Evolutionary conservation across 2,888 invertebrate species (phyloP).

Genomic region (Dolichomitus sp.): DNA sequence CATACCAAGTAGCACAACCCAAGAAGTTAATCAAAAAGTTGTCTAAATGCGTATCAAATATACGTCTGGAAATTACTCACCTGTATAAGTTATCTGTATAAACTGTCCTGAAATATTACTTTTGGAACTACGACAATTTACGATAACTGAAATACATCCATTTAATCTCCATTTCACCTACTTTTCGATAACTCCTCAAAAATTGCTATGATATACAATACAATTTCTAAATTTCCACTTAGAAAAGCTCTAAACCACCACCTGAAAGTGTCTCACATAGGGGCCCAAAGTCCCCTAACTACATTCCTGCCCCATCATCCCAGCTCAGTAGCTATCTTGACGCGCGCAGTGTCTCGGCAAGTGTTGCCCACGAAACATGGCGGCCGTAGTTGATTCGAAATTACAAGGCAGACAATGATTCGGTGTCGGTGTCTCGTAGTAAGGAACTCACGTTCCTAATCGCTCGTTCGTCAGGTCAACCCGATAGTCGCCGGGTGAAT

Average conservation of each 20-base stretch:
- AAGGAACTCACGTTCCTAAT: slow-evolving; percentile 62
- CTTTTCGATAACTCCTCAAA: neutral
- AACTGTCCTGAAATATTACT: no score
- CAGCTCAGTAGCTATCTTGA: neutral
- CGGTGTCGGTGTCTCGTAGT: slow-evolving; percentile 17
- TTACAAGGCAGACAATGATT: slow-evolving; percentile 77
- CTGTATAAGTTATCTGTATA: no score
- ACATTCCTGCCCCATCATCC: neutral
- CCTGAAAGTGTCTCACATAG: neutral
- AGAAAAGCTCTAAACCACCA: no score
- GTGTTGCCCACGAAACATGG: slow-evolving; percentile 79
- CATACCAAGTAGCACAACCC: no score
- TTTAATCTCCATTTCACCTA: no score
- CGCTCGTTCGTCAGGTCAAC: slow-evolving; percentile 65
- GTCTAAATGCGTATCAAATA: no score
- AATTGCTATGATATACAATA: no score
- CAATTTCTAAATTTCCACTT: no score
- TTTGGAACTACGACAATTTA: no score
- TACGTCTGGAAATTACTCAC: no score
- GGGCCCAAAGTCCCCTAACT: neutral
- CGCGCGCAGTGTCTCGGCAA: slow-evolving; percentile 52
- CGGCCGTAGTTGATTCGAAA: slow-evolving; percentile 80
- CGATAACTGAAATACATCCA: no score
- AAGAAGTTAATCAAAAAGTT: no score
- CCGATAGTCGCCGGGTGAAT: slow-evolving; percentile 58